phyloP scores from a whole-genome alignment of 2,113 vertebrate species.

The Chauna torquata region DNA sequence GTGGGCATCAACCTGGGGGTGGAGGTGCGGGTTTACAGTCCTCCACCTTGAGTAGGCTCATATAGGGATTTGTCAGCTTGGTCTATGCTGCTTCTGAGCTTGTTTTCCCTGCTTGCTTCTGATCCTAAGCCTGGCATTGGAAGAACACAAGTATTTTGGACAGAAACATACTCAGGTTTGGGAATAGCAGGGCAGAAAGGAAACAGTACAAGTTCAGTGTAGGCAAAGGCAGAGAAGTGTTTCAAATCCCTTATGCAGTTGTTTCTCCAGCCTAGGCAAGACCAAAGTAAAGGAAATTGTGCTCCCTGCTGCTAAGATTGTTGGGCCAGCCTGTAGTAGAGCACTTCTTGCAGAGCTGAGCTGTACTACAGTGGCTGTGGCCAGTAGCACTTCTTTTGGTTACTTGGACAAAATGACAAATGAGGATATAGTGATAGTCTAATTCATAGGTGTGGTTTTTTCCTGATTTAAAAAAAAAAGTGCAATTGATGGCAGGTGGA shows the following conservation, averaged over 20 bases:
- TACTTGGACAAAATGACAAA: neutral
- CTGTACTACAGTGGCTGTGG: neutral
- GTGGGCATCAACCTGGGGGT: accelerated
- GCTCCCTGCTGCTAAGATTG: neutral
- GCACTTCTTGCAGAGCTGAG: neutral
- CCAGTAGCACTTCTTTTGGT: accelerated
- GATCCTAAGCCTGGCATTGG: neutral
- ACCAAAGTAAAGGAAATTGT: neutral
- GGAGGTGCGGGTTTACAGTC: neutral
- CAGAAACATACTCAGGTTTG: neutral
- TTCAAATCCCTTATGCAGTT: neutral
- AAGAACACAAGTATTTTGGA: neutral
- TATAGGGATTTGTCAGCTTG: neutral
- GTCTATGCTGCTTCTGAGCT: neutral
- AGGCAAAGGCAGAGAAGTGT: neutral
- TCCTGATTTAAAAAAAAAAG: neutral
- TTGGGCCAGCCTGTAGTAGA: neutral
- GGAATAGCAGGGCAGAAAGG: neutral
- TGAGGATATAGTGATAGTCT: neutral
- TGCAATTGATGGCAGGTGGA: neutral
- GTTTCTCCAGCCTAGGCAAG: neutral
- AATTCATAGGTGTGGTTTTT: neutral
- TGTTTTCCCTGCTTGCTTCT: neutral
- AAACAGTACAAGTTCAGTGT: neutral
- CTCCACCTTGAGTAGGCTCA: neutral